Evolutionary conservation across 2,888 invertebrate genomes (phyloP), one percentile per base, ranked within the genome.

Genomic region (Sphinx pinastri): DNA sequence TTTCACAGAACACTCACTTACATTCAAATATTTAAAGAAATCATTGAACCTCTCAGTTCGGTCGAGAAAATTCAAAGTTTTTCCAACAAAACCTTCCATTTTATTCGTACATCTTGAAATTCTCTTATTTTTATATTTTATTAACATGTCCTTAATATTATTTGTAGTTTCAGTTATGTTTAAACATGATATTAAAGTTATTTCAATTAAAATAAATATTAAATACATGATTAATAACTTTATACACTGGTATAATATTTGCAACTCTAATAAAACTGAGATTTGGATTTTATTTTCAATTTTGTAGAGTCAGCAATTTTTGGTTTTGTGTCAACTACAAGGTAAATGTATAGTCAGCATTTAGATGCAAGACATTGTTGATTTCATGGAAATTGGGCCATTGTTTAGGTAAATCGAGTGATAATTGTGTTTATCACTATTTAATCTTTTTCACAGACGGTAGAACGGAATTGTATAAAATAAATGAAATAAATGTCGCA

Each of bases 31-130:
- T 47, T 81, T 82, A 5, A 85, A 71, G 71, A 83, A 84, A 47
- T 87, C 87, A 7, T 81, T 80, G 68, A 81, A 82, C 14, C 83
- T 80, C 12, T 84, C 78, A 7, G 82, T 87, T 31, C 76, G 84
- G 67, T 87, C 79, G 2, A 88, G 74, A 69, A 88, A 80, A 19
- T 76, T 76, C 0, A 86, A 60, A 0, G 84, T 80, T 69, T 79
- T 84, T 2, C 76, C 77, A 0, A 85, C 72, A 70, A 89, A 81
- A 59, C 72, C 74, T 13, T 79, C 77, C 0, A 83, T 31, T 67
- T 81, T 57, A 11, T 71, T 73, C 0, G 73, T 67, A 68, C 81
- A 82, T 73, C 88, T 81, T 0, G 77, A 68, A 2, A 71, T 68
- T 60, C 84, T 75, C n/a, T 74, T 72, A 0, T 71, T 73, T 73